These are phyloP conservation scores for Corbicula japonica DNA, from an alignment of 2,888 invertebrate species.

Conservation along the genomic window DNA sequence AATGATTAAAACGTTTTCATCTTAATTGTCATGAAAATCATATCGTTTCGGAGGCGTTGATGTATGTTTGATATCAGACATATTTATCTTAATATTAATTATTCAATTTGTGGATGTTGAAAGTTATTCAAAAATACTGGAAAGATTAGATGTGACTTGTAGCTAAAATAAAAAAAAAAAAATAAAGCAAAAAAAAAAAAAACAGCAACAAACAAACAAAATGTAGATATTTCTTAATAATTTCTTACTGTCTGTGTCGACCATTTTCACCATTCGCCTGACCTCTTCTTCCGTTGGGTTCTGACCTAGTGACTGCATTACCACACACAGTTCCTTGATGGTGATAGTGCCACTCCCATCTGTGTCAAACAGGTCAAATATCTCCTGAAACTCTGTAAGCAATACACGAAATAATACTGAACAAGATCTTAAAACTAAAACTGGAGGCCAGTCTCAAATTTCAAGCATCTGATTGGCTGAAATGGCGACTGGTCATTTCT, in stretches of 20 bases:
- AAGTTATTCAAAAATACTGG: neutral
- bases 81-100: neutral
- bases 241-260: slow-evolving; percentile 25
- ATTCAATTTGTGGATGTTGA: neutral
- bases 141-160: neutral
- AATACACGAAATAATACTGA: neutral
- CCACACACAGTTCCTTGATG: slow-evolving; percentile 13
- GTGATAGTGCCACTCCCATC: slow-evolving; percentile 19
- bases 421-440: too few species aligned
- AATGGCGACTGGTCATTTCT: too few species aligned
- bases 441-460: too few species aligned
- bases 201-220: neutral
- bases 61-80: neutral
- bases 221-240: neutral
- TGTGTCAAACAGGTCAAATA: slow-evolving; percentile 22
- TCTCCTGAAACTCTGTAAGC: slow-evolving; percentile 18
- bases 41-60: neutral
- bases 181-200: neutral
- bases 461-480: too few species aligned
- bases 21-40: neutral
- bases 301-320: slow-evolving; percentile 24
- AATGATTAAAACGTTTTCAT: neutral
- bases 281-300: slow-evolving; percentile 22
- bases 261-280: slow-evolving; percentile 30
- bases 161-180: neutral